Evolutionary conservation across 1,140 invertebrate species (phyloP).

Genomic region (Apolygus lucorum): DNA sequence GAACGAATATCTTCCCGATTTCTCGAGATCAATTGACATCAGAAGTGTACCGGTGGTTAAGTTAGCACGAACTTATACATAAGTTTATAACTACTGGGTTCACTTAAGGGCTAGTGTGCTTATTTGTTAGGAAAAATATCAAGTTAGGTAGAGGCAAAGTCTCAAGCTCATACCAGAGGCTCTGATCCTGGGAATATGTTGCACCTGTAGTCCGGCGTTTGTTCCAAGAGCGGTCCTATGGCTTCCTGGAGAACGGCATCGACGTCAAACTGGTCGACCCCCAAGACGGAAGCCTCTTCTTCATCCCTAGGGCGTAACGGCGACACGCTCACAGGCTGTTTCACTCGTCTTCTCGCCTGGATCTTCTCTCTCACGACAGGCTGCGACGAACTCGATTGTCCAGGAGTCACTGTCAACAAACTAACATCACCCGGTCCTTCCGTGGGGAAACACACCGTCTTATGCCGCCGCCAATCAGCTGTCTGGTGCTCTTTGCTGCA

Average conservation of each 20-base stretch:
- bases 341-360: neutral
- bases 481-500: conserved; percentile 66
- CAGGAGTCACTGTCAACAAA: neutral
- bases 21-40: too few species aligned
- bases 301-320: neutral
- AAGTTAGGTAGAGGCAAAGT: too few species aligned
- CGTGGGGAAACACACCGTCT: conserved; percentile 43
- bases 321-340: neutral
- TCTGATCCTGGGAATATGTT: neutral
- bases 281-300: neutral
- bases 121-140: too few species aligned
- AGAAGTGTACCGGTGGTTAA: too few species aligned
- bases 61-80: too few species aligned
- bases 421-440: neutral
- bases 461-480: conserved; percentile 63
- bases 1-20: too few species aligned
- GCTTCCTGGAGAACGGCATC: neutral
- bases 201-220: neutral
- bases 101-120: too few species aligned
- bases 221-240: neutral
- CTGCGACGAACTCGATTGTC: neutral
- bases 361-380: neutral
- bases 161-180: too few species aligned
- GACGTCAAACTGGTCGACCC: neutral
- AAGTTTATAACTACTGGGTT: too few species aligned